These are phyloP conservation scores for Notodonta ziczac DNA, from an alignment of 2,888 invertebrate species.

Conservation along the genomic window DNA sequence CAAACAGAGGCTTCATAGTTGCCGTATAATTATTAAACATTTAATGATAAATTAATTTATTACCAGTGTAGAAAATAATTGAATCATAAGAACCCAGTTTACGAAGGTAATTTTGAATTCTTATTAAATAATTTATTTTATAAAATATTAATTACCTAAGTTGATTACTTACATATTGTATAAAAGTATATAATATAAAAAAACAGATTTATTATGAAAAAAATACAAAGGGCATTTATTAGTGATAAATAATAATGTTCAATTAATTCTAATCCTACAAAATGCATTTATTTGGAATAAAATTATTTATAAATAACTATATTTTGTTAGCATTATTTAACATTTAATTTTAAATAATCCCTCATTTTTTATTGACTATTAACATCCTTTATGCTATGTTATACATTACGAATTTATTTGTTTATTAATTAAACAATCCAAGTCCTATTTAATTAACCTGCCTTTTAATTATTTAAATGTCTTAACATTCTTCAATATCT, in stretches of 20 bases:
- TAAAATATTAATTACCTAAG: neutral
- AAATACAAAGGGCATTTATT: constrained; percentile 24
- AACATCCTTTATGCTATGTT: neutral
- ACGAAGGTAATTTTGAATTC: neutral
- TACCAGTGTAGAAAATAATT: constrained; percentile 69
- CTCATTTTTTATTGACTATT: no score
- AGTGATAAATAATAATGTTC: constrained; percentile 23
- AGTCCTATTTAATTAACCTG: constrained; percentile 13
- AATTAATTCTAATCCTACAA: constrained; percentile 28
- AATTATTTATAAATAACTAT: constrained; percentile 10
- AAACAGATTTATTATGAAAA: neutral
- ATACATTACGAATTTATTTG: constrained; percentile 15
- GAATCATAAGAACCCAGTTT: neutral
- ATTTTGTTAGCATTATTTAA: constrained; percentile 14
- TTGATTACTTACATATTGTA: no score
- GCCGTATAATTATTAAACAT: constrained; percentile 17
- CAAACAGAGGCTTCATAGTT: constrained; percentile 40
- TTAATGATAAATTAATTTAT: constrained; percentile 23
- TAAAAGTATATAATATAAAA: neutral
- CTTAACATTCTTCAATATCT: neutral
- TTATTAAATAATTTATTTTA: neutral
- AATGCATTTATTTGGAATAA: constrained; percentile 31
- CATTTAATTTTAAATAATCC: neutral
- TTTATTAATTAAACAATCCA: constrained; percentile 24
- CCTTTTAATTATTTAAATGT: constrained; percentile 11